phyloP scores from a whole-genome alignment of 2,113 vertebrate species.

The Chamaea fasciata region DNA sequence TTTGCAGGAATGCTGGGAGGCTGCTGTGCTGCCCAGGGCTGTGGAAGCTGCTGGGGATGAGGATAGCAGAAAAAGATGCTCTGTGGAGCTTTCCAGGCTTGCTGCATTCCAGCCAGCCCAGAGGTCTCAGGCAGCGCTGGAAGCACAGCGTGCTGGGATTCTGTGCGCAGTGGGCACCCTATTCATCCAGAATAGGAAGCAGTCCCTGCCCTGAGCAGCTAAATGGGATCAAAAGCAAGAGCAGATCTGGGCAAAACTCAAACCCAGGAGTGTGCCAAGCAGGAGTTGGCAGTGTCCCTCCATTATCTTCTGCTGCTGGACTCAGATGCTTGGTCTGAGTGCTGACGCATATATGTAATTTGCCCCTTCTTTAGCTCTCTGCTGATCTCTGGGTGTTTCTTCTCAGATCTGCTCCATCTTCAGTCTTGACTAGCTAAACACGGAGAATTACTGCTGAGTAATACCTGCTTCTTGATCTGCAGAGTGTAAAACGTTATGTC shows the following conservation, averaged over 20 bases:
- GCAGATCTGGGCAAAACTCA: not conserved
- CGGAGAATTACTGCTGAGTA: constrained; percentile 16
- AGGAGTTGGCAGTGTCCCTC: constrained; percentile 48
- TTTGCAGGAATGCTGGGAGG: not conserved
- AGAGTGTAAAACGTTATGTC: not conserved
- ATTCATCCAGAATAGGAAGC: constrained; percentile 18
- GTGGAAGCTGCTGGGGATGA: not conserved
- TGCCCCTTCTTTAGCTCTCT: not conserved
- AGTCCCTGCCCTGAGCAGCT: not conserved
- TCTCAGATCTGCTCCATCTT: not conserved
- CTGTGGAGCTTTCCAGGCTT: not conserved
- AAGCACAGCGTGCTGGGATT: not conserved
- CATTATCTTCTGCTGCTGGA: constrained; percentile 45
- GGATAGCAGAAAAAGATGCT: not conserved
- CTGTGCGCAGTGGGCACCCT: not conserved
- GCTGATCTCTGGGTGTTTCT: not conserved
- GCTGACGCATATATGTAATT: constrained; percentile 33
- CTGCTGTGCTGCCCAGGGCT: not conserved
- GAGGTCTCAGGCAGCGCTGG: not conserved
- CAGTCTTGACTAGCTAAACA: not conserved
- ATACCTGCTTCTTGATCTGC: not conserved
- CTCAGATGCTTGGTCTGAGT: not conserved
- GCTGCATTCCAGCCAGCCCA: not conserved
- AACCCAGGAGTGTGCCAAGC: constrained; percentile 27
- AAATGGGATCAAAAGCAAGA: not conserved